Evolutionary conservation across 30 jellyfish, hydroid and myxozoan species (phyloP), one percentile per base, ranked within the genome.

Genomic region (Morbakka virulenta): DNA sequence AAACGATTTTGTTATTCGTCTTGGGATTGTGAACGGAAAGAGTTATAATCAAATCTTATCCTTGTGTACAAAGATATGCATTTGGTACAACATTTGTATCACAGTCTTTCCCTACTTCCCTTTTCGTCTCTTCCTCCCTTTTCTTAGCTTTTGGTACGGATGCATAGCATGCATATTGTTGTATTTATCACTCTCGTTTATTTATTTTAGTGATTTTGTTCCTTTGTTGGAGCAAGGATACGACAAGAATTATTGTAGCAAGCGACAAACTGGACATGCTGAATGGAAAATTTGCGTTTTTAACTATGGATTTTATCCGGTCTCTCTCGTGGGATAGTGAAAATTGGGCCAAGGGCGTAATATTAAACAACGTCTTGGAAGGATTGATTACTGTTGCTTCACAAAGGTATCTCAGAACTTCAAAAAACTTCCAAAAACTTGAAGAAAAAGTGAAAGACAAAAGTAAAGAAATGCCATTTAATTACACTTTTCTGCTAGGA

Each of bases 401-500:
- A 41, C 9, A 41, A 17, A 41, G 57, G 17, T 41, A 41, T 17
- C 9, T 6, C 13, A 17, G 9, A 41, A 17, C 9, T 6, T 6
- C 9, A 9, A 9, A 9, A 41, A 41, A 41, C 3, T 82, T 35
- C 50, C 28, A 61, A 32, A 81, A 74, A 31, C 87, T 86, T 64
- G 81, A 87, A 52, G 51, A 50, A 26, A 79, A 76, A 47, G 99
- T 93, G 20, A 75, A 96, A 20, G 51, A 71, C 52, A 72, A 85
- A 52, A 81, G 77, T 95, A 81, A 85, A 2, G 88, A 81, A 2
- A 68, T 89, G 14, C 99, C 99, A 0, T 93, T 93, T 62, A 62
- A 41, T 34, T 51, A 68, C 64, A 57, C 81, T 2, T 71, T 93
- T 94, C 22, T n/a, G 0, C 64, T 77, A 20, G n/a, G 36, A 2